Percentiles rank a stretch among this genome's conserved stretches.
phyloP scores from a whole-genome alignment of 2,888 invertebrate species.

The Oxycera nigricornis region DNA sequence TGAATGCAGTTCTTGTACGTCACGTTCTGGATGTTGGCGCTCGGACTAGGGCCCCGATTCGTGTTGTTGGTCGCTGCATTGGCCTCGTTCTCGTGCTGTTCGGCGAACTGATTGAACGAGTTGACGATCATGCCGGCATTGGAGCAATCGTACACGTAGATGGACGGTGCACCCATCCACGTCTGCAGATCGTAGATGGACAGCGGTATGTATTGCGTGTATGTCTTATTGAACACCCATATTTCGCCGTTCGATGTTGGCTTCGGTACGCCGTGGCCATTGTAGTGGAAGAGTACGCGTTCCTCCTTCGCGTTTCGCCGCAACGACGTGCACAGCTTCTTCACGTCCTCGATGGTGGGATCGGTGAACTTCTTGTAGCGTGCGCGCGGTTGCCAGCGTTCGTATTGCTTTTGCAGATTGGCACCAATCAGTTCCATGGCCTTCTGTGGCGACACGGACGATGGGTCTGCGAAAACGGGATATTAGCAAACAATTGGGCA shows the following conservation, averaged over 20 bases:
- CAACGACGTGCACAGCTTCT: conserved; percentile 93
- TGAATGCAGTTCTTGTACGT: conserved; percentile 93
- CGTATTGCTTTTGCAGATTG: conserved; percentile 94
- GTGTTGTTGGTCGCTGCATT: conserved; percentile 36
- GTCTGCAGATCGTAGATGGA: conserved; percentile 98
- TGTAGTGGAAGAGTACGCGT: conserved; percentile 97
- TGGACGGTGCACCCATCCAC: conserved; percentile 99
- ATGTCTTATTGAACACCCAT: conserved; percentile 99
- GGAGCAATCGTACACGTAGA: conserved; percentile 99
- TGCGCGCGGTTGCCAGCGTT: conserved; percentile 98
- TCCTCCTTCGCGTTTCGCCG: conserved; percentile 98
- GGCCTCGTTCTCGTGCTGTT: conserved; percentile 81
- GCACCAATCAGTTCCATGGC: conserved; percentile 92
- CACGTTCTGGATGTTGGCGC: conserved; percentile 55
- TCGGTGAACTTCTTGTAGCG: conserved; percentile 96
- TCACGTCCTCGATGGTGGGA: conserved; percentile 97
- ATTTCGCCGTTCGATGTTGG: conserved; percentile 98
- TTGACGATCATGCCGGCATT: conserved; percentile 97
- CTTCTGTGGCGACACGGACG: conserved; percentile 86
- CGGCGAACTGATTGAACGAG: conserved; percentile 86
- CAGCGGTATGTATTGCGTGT: conserved; percentile 98
- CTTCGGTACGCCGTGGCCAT: conserved; percentile 98
- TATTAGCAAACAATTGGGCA: not conserved
- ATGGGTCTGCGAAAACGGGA: conserved; percentile 71
- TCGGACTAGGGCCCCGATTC: conserved; percentile 52